These are phyloP conservation scores for Tachuris rubrigastra DNA, from an alignment of 2,113 vertebrate genomes.

Conservation along the genomic window DNA sequence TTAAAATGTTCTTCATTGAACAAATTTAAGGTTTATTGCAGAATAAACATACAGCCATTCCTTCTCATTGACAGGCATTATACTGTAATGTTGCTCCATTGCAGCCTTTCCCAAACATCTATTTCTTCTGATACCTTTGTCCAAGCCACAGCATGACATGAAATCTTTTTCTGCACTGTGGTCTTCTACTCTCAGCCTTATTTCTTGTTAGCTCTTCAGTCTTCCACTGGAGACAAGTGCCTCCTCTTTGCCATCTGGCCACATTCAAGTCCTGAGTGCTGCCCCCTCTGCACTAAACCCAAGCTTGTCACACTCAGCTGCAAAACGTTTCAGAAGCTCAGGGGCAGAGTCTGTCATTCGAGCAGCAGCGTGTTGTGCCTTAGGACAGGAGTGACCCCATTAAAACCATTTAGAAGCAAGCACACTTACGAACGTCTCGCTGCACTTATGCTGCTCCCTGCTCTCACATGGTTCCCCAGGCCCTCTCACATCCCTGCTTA, in stretches of 20 bases:
- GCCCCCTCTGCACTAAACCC: neutral
- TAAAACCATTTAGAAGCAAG: conserved; percentile 2
- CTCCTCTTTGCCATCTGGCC: conserved; percentile 13
- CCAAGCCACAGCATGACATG: neutral
- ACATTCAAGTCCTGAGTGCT: neutral
- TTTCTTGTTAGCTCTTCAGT: neutral
- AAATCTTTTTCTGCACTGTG: neutral
- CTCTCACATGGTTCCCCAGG: neutral
- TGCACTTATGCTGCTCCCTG: neutral
- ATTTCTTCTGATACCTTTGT: neutral
- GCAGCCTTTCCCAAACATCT: neutral
- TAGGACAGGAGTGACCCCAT: conserved; percentile 56
- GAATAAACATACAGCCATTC: neutral
- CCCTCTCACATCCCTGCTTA: neutral
- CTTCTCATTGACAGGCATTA: neutral
- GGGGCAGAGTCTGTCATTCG: neutral
- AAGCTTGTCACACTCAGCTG: neutral
- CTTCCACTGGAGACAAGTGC: neutral
- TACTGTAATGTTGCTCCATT: neutral
- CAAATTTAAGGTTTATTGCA: neutral
- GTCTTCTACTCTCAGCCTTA: neutral
- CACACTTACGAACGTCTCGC: neutral
- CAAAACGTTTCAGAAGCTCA: conserved; percentile 13
- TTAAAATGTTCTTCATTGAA: neutral
- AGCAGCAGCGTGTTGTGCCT: neutral